phyloP scores from a whole-genome alignment of 2,888 invertebrate species.

The Papilio demoleus region DNA sequence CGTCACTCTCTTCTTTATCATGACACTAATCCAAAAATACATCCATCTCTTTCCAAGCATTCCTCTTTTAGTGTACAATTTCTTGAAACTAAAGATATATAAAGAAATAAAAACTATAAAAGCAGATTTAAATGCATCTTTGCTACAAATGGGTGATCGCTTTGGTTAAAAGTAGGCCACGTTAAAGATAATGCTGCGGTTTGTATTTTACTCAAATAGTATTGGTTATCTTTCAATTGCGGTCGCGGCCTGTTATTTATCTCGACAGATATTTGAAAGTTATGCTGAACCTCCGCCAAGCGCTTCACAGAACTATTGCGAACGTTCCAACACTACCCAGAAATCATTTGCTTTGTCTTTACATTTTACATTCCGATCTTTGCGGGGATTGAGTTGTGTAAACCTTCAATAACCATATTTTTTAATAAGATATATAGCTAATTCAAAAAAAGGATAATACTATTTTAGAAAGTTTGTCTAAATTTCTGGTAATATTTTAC shows the following conservation, averaged over 20 bases:
- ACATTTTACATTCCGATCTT: conserved; percentile 4
- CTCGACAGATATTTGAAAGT: conserved; percentile 25
- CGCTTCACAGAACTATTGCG: conserved; percentile 23
- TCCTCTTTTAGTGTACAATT: not conserved
- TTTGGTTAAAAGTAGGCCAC: conserved; percentile 25
- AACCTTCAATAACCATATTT: conserved; percentile 11
- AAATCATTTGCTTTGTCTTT: conserved; percentile 25
- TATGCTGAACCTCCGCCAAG: conserved; percentile 28
- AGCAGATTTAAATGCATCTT: not conserved
- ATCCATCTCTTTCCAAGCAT: no score
- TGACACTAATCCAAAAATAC: no score
- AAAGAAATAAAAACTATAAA: not conserved
- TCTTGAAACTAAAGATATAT: not conserved
- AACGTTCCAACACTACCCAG: conserved; percentile 20
- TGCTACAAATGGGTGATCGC: not conserved
- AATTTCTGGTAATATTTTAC: not conserved
- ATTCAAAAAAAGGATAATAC: not conserved
- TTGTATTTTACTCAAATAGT: conserved; percentile 45
- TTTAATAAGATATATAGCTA: not conserved
- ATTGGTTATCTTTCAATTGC: conserved; percentile 26
- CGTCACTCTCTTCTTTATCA: no score
- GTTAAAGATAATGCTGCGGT: conserved; percentile 41
- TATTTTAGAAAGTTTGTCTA: not conserved
- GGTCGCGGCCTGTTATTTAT: conserved; percentile 19
- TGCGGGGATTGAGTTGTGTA: not conserved